Base-by-base conservation (phyloP, 23 tunicate species). In the Botrylloides violaceus region DNA sequence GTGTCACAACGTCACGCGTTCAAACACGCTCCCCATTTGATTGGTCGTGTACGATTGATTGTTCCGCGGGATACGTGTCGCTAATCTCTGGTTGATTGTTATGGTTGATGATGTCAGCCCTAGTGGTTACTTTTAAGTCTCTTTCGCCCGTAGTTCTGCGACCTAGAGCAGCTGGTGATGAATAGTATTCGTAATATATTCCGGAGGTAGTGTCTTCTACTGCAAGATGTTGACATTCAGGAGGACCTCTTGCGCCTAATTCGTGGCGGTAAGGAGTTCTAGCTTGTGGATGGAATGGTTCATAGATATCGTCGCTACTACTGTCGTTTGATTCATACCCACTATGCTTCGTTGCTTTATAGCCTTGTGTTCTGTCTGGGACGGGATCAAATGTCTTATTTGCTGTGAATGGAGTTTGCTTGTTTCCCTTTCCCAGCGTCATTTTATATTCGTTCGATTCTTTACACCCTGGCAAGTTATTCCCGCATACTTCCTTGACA, bases 401-500 rank as follows among this genome's bases (percentile, higher is more conserved):
- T 24, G 74, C 56, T n/a, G 58, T 37, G 3, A 36, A 37, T 4
- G 74, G 74, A 24, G 30, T 32, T 30, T 31, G 57, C 27, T 21
- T 68, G 24, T 68, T 56, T 37, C 28, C 58, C 9, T 43, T 39
- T 43, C 56, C 64, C 3, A 85, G n/a, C 9, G 83, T 80, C 94
- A 87, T 87, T 76, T 77, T 76, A 55, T 80, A 87, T 9, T 81
- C 78, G 20, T 79, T 62, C 25, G 78, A 30, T 23, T 61, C 55
- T 39, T 71, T 78, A 9, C 70, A 63, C 26, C 29, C 32, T 4
- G 57, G 32, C 37, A 37, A 22, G 56, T 80, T 80, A 9, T 78
- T 34, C 7, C 79, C 63, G 47, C 95, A 80, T 34, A 80, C 72
- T 15, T 80, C 86, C 59, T 82, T 76, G 37, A 87, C 59, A 75